A percentile compares a stretch with the other conserved stretches of the same genome.
Conservation (phyloP, 2,113 vertebrate genomes). For the Hyla sarda region DNA sequence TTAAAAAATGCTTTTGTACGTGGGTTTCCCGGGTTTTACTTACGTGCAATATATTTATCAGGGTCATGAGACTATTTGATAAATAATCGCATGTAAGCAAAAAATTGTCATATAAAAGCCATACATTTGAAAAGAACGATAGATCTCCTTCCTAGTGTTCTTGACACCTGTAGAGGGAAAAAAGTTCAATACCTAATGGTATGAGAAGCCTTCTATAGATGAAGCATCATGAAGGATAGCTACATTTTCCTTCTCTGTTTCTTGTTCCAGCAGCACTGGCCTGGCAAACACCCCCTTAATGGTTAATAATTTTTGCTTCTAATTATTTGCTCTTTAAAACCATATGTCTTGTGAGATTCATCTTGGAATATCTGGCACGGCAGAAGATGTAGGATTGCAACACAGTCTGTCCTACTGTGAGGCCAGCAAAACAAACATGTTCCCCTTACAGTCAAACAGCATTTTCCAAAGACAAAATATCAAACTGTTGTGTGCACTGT, state of each 20-base stretch:
- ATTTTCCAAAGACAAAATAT: conserved; percentile 22
- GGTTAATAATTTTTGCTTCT: conserved; percentile 38
- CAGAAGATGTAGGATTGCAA: conserved; percentile 52
- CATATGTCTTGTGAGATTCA: conserved; percentile 51
- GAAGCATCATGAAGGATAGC: not conserved
- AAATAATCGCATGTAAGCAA: too few species aligned
- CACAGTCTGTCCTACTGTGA: conserved; percentile 51
- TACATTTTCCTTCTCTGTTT: not conserved
- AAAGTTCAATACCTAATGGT: not conserved
- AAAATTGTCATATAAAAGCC: too few species aligned
- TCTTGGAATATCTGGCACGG: conserved; percentile 43
- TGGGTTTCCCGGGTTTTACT: too few species aligned
- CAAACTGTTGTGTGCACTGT: conserved; percentile 14
- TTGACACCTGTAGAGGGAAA: not conserved
- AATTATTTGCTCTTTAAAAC: conserved; percentile 49
- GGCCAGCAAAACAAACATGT: conserved; percentile 48
- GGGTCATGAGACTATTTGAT: too few species aligned
- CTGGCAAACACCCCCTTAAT: not conserved
- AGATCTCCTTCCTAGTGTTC: too few species aligned
- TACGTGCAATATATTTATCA: too few species aligned
- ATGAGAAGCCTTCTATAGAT: not conserved
- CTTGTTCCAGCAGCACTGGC: too few species aligned
- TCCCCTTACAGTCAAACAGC: conserved; percentile 7
- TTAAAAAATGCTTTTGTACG: too few species aligned
- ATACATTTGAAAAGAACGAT: too few species aligned